These are phyloP conservation scores for Anableps anableps DNA, from an alignment of 2,797 vertebrate genomes.

Conservation along the genomic window DNA sequence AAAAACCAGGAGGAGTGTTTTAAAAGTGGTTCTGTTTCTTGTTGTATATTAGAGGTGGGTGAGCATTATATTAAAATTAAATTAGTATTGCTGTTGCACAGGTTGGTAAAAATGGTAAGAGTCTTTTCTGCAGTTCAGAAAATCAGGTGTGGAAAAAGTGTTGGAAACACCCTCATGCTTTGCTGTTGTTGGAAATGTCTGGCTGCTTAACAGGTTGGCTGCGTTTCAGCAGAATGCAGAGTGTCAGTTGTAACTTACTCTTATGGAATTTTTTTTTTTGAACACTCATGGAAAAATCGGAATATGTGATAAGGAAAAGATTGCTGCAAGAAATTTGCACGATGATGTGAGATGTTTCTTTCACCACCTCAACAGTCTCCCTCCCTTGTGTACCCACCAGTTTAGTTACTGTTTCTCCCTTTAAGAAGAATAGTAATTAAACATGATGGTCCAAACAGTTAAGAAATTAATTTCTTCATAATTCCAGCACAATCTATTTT, in stretches of 20 bases:
- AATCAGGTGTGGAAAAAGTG: neutral
- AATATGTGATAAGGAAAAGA: slow-evolving; percentile 45
- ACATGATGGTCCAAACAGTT: slow-evolving; percentile 44
- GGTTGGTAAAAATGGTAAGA: neutral
- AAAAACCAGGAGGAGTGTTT: neutral
- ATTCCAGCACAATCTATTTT: slow-evolving; percentile 64
- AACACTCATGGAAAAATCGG: slow-evolving; percentile 47
- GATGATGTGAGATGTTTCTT: slow-evolving; percentile 39
- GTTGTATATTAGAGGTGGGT: neutral
- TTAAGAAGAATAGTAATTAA: slow-evolving; percentile 62
- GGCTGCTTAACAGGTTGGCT: neutral
- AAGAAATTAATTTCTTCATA: slow-evolving; percentile 67
- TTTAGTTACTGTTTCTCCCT: slow-evolving; percentile 43
- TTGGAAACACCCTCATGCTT: slow-evolving; percentile 4
- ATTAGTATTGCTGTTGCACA: neutral
- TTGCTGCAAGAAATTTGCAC: slow-evolving; percentile 28
- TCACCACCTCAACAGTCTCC: slow-evolving; percentile 30
- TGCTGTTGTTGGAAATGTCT: neutral
- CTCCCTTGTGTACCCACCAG: slow-evolving; percentile 32
- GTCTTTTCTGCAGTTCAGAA: neutral
- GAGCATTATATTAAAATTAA: neutral
- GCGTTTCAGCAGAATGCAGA: neutral
- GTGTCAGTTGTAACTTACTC: slow-evolving; percentile 5
- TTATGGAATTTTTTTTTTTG: slow-evolving; percentile 45
- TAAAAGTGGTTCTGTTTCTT: neutral